These are phyloP conservation scores for Siniperca chuatsi DNA, from an alignment of 2,113 vertebrate species.

Conservation along the genomic window DNA sequence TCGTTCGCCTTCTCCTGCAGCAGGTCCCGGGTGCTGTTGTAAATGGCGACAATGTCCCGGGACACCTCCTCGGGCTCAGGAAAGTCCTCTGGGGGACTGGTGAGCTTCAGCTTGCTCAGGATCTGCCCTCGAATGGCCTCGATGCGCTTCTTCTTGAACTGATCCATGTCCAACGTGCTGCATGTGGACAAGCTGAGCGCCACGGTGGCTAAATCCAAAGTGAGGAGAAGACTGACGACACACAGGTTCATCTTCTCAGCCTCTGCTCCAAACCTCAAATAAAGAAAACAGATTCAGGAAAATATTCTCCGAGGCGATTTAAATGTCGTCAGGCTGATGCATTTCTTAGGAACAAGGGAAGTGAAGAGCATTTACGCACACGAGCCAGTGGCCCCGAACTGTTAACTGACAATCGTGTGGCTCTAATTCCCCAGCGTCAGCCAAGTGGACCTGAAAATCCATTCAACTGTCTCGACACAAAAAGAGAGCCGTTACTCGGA, in stretches of 20 bases:
- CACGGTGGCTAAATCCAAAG: constrained; percentile 90
- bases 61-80: constrained; percentile 94
- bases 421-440: constrained; percentile 22
- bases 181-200: constrained; percentile 95
- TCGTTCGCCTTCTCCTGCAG: constrained; percentile 95
- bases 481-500: constrained; percentile 45
- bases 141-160: constrained; percentile 97
- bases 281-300: constrained; percentile 20
- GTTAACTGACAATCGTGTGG: not conserved
- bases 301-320: constrained; percentile 17
- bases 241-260: constrained; percentile 92
- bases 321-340: constrained; percentile 37
- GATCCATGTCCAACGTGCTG: constrained; percentile 96
- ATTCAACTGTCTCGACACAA: constrained; percentile 47
- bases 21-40: constrained; percentile 98
- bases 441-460: constrained; percentile 63
- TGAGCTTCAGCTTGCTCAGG: constrained; percentile 96
- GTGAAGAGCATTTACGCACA: constrained; percentile 32
- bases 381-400: not conserved
- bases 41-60: constrained; percentile 95
- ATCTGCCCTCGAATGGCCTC: constrained; percentile 97
- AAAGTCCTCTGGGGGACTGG: constrained; percentile 88
- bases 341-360: constrained; percentile 17
- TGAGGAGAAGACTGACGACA: constrained; percentile 89
- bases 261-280: not conserved